A percentile compares a stretch with the other conserved stretches of the same genome.
Evolutionary conservation across 2,797 vertebrate genomes (phyloP).

Genomic region (Petrocephalus schoutedeni): DNA sequence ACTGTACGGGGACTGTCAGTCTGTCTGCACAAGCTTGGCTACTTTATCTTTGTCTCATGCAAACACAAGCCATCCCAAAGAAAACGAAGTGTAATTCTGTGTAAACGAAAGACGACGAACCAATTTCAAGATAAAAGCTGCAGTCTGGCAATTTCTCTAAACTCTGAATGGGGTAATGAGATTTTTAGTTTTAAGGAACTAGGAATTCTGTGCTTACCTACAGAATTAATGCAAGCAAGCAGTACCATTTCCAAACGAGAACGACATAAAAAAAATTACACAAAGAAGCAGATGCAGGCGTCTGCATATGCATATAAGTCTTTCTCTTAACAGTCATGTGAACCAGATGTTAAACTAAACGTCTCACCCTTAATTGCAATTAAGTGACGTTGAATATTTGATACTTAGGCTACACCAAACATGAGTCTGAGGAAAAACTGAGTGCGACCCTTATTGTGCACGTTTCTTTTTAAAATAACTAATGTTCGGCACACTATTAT

Average conservation of each 20-base stretch:
- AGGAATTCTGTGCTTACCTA: background rate
- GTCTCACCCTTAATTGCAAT: background rate
- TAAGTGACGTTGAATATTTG: background rate
- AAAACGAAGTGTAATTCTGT: conserved; percentile 39
- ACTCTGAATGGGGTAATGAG: background rate
- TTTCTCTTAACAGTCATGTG: background rate
- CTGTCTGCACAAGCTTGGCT: background rate
- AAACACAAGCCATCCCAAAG: background rate
- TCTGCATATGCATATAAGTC: background rate
- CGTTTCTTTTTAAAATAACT: background rate
- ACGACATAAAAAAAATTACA: background rate
- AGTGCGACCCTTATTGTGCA: background rate
- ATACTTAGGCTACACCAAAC: background rate
- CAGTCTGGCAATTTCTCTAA: conserved; percentile 25
- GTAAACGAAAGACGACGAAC: background rate
- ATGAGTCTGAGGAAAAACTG: background rate
- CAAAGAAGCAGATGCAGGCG: background rate
- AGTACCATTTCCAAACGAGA: background rate
- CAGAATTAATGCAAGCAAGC: background rate
- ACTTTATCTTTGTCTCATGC: conserved; percentile 10
- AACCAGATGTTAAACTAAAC: background rate
- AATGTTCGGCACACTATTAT: background rate
- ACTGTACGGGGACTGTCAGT: background rate
- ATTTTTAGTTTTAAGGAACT: background rate
- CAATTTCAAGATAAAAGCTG: conserved; percentile 53